Percentiles rank a stretch among this genome's conserved stretches.
phyloP scores from a whole-genome alignment of 1,140 invertebrate genomes.

The Apis dorsata region DNA sequence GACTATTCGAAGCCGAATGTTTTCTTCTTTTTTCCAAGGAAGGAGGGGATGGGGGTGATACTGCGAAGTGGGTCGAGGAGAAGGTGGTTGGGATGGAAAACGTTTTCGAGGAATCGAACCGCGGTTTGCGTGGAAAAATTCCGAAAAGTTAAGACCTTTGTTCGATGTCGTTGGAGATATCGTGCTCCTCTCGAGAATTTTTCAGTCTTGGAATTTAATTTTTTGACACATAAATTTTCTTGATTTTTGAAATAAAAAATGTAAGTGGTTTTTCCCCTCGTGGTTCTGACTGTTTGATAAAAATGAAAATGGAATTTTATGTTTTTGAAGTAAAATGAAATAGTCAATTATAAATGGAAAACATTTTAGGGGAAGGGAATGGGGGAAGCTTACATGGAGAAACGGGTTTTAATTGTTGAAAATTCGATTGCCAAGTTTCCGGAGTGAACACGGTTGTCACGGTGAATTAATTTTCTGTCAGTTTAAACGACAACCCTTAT shows the following conservation, averaged over 20 bases:
- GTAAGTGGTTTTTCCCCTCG: too few species aligned
- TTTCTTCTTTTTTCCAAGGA: not conserved
- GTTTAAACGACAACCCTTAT: not conserved
- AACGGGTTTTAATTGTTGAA: not conserved
- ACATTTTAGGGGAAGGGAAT: not conserved
- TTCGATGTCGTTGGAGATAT: not conserved
- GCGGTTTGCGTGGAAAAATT: not conserved
- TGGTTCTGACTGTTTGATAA: too few species aligned
- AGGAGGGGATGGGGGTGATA: not conserved
- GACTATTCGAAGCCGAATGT: not conserved
- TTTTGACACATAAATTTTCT: too few species aligned
- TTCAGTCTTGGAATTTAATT: not conserved
- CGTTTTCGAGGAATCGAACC: too few species aligned
- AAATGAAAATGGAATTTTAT: too few species aligned
- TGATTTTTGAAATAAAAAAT: too few species aligned
- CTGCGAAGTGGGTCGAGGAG: not conserved
- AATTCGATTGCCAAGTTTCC: constrained; percentile 2
- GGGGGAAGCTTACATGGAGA: not conserved
- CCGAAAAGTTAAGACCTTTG: not conserved
- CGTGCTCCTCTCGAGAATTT: not conserved
- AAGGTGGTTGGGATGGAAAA: not conserved
- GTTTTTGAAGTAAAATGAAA: too few species aligned
- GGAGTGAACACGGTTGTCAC: not conserved
- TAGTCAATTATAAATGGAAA: not conserved
- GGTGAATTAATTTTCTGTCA: constrained; percentile 1